Evolutionary conservation across 2,113 vertebrate genomes (phyloP).

Genomic region (Ptilonorhynchus violaceus): DNA sequence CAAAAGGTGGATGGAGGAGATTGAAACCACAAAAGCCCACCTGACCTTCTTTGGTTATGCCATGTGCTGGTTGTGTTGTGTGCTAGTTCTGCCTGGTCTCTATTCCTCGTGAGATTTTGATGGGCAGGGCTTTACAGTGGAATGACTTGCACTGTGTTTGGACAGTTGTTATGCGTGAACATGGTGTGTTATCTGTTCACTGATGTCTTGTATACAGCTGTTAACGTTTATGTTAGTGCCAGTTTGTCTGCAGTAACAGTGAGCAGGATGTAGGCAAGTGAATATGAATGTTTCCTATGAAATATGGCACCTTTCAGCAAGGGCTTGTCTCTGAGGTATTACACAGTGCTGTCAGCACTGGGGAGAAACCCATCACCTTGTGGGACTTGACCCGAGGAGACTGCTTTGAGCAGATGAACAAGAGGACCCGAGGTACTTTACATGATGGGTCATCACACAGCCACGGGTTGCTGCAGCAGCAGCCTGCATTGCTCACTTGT

Average conservation of each 20-base stretch:
- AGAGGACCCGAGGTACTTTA: background rate
- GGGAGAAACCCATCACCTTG: background rate
- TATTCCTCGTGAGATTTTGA: background rate
- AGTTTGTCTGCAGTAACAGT: background rate
- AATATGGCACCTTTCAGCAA: background rate
- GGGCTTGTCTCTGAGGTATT: background rate
- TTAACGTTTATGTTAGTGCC: background rate
- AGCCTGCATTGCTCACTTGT: background rate
- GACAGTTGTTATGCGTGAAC: background rate
- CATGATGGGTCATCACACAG: background rate
- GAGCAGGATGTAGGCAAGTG: background rate
- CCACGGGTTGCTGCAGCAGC: background rate
- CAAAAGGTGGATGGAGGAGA: background rate
- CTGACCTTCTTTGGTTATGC: background rate
- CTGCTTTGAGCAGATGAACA: background rate
- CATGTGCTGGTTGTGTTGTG: background rate
- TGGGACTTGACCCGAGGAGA: background rate
- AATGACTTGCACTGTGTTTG: background rate
- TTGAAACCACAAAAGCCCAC: background rate
- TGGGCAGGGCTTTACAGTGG: background rate
- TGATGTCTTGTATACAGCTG: background rate
- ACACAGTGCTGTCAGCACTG: background rate
- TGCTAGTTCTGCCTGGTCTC: background rate
- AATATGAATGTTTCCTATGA: background rate
- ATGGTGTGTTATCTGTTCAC: background rate